Evolutionary conservation across 2,113 vertebrate genomes (phyloP), one percentile per base, ranked within the genome.

Genomic region (Coreoperca whiteheadi): DNA sequence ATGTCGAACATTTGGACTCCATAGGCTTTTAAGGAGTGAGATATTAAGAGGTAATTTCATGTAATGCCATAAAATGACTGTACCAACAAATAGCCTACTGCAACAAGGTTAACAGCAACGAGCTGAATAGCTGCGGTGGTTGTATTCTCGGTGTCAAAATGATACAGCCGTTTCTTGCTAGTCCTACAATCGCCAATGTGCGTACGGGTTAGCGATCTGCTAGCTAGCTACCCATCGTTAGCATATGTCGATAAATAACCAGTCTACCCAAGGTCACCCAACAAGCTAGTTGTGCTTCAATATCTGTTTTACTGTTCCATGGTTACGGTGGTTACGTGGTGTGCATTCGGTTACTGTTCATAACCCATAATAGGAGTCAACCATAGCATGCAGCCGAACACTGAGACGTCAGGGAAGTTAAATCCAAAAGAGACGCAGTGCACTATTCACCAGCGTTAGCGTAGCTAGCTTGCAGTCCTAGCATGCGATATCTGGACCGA

Each of bases 171-270:
- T 81, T 86, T 85, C 57, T 88, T 46, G 69, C 83, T 74, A 76
- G 6, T 41, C 43, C 61, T 77, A 53, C n/a, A 28, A 57, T 21
- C 41, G 2, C 61, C 43, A 84, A 74, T 83, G 80, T 77, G 79
- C 79, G 72, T 67, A 82, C 71, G 21, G 14, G 69, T 70, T 82
- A 82, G 80, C 84, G 37, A 14, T 21, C 4, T 71, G 86, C 76
- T 82, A 81, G 71, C 79, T 71, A 80, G 70, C 82, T 79, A 69
- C 3, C 72, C 68, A 86, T 82, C 74, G 84, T 84, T 92, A 93
- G 91, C 92, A 85, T 91, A 81, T 89, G 84, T 91, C 89, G 79
- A 94, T 91, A 93, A 92, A 93, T 74, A 91, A 85, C 80, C 86
- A 91, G 57, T 54, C 63, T 73, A 63, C 61, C 84, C 93, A 94